Evolutionary conservation across 1,140 invertebrate species (phyloP).

Genomic region (Psilanteris sp.): DNA sequence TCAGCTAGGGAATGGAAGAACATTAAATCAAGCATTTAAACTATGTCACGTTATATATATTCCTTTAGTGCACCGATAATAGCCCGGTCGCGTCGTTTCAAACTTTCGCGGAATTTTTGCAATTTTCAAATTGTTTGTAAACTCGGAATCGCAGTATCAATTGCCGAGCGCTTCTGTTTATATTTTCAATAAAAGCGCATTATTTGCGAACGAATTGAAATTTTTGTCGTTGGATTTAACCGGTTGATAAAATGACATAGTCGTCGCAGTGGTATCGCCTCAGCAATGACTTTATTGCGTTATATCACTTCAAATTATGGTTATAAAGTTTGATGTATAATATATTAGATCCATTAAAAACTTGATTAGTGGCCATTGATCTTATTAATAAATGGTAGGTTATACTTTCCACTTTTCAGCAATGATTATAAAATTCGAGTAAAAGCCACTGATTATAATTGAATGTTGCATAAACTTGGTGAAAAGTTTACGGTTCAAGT

Average conservation of each 20-base stretch:
- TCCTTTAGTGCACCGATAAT: no score
- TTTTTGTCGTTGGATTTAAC: conserved; percentile 19
- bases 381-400: conserved; percentile 46
- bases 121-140: no score
- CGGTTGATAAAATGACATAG: conserved; percentile 30
- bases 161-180: no score
- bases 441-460: conserved; percentile 18
- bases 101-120: no score
- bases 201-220: no score
- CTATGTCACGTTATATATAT: no score
- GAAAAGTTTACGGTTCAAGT: conserved; percentile 1
- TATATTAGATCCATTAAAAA: conserved; percentile 51
- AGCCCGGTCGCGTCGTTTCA: no score
- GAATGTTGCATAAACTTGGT: conserved; percentile 35
- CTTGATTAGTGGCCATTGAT: conserved; percentile 52
- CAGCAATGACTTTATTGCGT: conserved; percentile 54
- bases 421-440: conserved; percentile 31
- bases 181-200: no score
- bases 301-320: conserved; percentile 58
- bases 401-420: conserved; percentile 48
- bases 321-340: conserved; percentile 37
- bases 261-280: conserved; percentile 23
- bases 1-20: no score
- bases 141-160: no score
- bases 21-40: no score